These are phyloP conservation scores for Cercopithecus mona DNA, from an alignment of 2,113 vertebrate species.

Conservation along the genomic window DNA sequence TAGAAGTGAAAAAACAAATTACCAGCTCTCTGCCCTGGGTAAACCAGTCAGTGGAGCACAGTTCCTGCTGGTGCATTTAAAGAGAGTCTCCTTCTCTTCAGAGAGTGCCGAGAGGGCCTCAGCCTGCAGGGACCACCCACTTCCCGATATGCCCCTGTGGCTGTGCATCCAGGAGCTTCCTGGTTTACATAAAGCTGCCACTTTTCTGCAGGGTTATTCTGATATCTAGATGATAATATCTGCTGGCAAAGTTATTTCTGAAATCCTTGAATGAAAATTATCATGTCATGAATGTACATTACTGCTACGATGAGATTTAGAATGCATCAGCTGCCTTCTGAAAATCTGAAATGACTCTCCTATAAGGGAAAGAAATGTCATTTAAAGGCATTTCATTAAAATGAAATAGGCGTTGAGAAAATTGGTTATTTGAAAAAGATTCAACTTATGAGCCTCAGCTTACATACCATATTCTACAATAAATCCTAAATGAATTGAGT, in stretches of 20 bases:
- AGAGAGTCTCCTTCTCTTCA: neutral
- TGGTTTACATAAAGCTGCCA: neutral
- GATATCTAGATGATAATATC: neutral
- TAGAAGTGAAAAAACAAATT: neutral
- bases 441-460: neutral
- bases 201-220: neutral
- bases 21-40: neutral
- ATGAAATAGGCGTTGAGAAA: conserved; percentile 48
- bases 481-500: conserved; percentile 37
- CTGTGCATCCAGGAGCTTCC: neutral
- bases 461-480: neutral
- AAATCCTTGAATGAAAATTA: conserved; percentile 35
- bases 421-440: conserved; percentile 54
- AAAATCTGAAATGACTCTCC: conserved; percentile 43
- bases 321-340: neutral
- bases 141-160: neutral
- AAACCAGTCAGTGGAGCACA: neutral
- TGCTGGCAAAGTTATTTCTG: conserved; percentile 43
- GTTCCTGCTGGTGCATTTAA: neutral
- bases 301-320: conserved; percentile 7
- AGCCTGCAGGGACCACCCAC: neutral
- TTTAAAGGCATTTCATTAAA: conserved; percentile 68
- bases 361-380: neutral
- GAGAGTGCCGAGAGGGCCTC: neutral
- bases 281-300: neutral